Evolutionary conservation across 2,113 vertebrate genomes (phyloP).

Genomic region (Hystrix cristata): DNA sequence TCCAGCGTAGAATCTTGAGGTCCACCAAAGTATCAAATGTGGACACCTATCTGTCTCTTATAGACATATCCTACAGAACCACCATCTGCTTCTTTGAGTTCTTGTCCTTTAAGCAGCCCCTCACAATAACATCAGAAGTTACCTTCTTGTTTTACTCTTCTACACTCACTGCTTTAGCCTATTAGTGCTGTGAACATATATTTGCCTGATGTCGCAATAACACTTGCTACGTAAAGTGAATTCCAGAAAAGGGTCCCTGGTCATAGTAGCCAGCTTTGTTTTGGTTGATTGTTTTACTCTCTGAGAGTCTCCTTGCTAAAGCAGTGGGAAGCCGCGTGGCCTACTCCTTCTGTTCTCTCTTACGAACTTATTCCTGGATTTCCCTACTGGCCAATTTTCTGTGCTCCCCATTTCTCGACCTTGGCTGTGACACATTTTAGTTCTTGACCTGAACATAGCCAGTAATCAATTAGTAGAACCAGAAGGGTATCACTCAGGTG

Average conservation of each 20-base stretch:
- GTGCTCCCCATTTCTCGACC: neutral
- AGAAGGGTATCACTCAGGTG: neutral
- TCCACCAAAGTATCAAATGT: neutral
- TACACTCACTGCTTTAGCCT: neutral
- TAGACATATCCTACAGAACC: neutral
- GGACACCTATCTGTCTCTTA: neutral
- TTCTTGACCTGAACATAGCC: neutral
- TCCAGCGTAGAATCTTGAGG: neutral
- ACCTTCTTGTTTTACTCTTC: neutral
- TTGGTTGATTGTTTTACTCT: neutral
- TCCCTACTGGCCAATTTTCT: neutral
- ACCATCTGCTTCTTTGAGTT: neutral
- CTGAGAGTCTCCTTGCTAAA: neutral
- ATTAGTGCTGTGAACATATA: neutral
- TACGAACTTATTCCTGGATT: neutral
- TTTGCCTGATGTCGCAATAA: neutral
- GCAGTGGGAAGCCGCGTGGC: neutral
- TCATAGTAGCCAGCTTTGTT: neutral
- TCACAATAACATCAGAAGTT: neutral
- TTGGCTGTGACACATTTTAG: neutral
- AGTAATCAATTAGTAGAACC: neutral
- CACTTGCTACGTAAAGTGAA: neutral
- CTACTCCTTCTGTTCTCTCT: neutral
- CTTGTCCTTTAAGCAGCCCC: neutral
- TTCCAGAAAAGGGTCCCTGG: neutral